These are phyloP conservation scores for Channa maculata DNA, from an alignment of 2,113 vertebrate genomes.

Conservation along the genomic window DNA sequence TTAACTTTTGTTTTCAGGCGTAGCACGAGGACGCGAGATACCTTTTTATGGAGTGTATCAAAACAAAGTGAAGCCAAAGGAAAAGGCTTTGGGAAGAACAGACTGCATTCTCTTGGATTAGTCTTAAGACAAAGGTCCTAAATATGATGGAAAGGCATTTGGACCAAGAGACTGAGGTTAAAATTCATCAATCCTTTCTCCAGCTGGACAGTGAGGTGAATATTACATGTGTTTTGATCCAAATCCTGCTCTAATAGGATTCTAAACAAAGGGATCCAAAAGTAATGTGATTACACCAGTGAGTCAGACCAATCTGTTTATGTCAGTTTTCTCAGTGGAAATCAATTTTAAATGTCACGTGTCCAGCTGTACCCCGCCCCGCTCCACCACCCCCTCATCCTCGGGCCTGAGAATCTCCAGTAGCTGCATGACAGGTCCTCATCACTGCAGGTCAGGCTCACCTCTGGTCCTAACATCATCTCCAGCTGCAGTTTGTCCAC, in stretches of 20 bases:
- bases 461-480: constrained; percentile 21
- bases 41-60: constrained; percentile 23
- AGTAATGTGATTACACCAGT: background rate
- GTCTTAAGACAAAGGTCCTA: background rate
- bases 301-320: background rate
- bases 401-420: constrained; percentile 34
- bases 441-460: constrained; percentile 23
- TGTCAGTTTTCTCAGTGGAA: background rate
- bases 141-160: background rate
- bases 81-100: constrained; percentile 1
- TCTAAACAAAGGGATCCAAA: too few species aligned
- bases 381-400: constrained; percentile 17
- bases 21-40: background rate
- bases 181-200: background rate
- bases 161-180: background rate
- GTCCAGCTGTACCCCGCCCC: background rate
- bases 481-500: constrained; percentile 25
- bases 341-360: background rate
- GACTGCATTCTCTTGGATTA: background rate
- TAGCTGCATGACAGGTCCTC: constrained; percentile 14
- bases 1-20: constrained; percentile 42
- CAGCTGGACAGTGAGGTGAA: background rate
- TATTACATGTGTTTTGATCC: background rate
- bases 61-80: constrained; percentile 16
- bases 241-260: background rate